Evolutionary conservation across 1,140 invertebrate genomes (phyloP).

Genomic region (Camponotus pennsylvanicus): DNA sequence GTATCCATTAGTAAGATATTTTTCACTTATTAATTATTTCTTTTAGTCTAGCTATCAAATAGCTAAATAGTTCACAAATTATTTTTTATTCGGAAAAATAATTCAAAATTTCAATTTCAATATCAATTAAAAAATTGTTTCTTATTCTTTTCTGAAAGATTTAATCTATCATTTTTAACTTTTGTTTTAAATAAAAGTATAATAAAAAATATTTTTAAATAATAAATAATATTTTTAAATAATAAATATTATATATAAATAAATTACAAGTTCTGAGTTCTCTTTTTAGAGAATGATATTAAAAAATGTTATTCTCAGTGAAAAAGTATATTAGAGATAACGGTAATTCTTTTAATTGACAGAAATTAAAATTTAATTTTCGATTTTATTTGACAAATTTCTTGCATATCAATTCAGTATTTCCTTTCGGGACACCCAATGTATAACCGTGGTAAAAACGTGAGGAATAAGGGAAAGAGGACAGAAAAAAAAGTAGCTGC

Average conservation of each 20-base stretch:
- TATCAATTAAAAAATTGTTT: not conserved
- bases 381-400: not conserved
- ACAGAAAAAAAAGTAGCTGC: not conserved
- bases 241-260: no score
- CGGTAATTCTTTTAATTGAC: not conserved
- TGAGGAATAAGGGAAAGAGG: not conserved
- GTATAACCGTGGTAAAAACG: not conserved
- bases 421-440: not conserved
- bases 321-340: not conserved
- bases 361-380: not conserved
- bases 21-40: not conserved
- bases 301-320: not conserved
- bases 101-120: not conserved
- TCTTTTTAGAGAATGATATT: not conserved
- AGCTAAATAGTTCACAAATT: not conserved
- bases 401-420: not conserved
- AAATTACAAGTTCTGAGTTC: not conserved
- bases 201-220: no score
- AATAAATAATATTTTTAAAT: no score
- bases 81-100: not conserved
- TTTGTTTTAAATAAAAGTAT: slow-evolving; percentile 2
- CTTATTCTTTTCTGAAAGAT: not conserved
- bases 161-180: not conserved
- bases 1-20: not conserved
- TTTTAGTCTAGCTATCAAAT: not conserved